These are phyloP conservation scores for Hydrozoanthus gracilis DNA, from an alignment of 92 coral and sea anemone species.

Conservation along the genomic window DNA sequence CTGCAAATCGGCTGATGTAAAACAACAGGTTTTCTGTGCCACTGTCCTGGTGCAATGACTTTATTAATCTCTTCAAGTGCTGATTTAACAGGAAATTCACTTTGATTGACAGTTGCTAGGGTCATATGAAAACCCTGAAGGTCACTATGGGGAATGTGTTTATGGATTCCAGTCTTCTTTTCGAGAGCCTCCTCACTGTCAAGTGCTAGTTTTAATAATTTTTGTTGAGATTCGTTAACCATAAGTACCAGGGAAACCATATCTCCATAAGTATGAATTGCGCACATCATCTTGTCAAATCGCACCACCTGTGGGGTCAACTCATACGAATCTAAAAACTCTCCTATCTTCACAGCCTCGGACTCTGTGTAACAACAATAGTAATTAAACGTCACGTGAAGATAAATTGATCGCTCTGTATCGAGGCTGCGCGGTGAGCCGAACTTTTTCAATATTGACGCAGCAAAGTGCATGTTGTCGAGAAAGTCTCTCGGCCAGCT, in stretches of 20 bases:
- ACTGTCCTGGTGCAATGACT: constrained; percentile 58
- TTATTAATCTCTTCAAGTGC: constrained; percentile 62
- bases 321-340: constrained; percentile 42
- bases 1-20: constrained; percentile 57
- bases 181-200: constrained; percentile 59
- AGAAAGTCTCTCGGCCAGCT: constrained; percentile 47
- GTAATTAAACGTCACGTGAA: constrained; percentile 64
- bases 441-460: constrained; percentile 48
- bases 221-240: constrained; percentile 53
- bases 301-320: constrained; percentile 56
- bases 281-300: constrained; percentile 64
- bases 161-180: constrained; percentile 48
- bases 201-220: constrained; percentile 47
- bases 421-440: constrained; percentile 55
- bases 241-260: constrained; percentile 59
- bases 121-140: constrained; percentile 71
- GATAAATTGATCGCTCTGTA: constrained; percentile 47
- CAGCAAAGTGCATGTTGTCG: constrained; percentile 58
- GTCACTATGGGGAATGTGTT: constrained; percentile 54
- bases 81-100: constrained; percentile 50
- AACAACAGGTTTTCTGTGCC: constrained; percentile 59
- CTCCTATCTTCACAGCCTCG: constrained; percentile 58
- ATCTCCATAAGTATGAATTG: constrained; percentile 53
- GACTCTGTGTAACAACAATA: constrained; percentile 63
- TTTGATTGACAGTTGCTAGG: constrained; percentile 70